These are phyloP conservation scores for Cyrtodaria siliqua DNA, from an alignment of 2,888 invertebrate genomes.

Conservation along the genomic window DNA sequence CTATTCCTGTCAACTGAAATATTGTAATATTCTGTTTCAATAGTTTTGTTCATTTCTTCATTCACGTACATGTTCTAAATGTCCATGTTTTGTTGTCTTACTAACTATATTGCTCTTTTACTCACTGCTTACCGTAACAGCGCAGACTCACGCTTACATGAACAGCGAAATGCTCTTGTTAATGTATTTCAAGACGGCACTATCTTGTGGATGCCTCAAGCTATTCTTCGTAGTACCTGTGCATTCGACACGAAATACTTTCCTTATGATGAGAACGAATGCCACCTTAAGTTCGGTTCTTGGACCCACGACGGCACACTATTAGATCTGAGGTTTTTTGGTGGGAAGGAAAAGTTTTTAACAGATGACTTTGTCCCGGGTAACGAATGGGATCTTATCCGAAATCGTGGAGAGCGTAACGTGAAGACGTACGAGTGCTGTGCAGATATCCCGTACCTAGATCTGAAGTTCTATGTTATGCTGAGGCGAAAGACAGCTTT, in stretches of 20 bases:
- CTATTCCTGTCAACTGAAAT: no score
- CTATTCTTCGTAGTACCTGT: slow-evolving; percentile 85
- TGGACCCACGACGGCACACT: slow-evolving; percentile 85
- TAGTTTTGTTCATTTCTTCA: no score
- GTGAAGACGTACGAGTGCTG: slow-evolving; percentile 84
- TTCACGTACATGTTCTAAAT: no score
- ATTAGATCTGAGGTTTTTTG: slow-evolving; percentile 77
- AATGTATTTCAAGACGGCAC: slow-evolving; percentile 80
- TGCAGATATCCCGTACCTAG: slow-evolving; percentile 82
- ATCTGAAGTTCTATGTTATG: slow-evolving; percentile 82
- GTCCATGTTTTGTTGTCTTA: no score
- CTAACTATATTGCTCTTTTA: no score
- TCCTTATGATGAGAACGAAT: slow-evolving; percentile 85
- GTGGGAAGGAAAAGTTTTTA: slow-evolving; percentile 71
- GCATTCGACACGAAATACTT: slow-evolving; percentile 85
- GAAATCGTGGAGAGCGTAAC: slow-evolving; percentile 79
- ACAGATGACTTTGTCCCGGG: slow-evolving; percentile 82
- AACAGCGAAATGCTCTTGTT: slow-evolving; percentile 84
- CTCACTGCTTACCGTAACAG: slow-evolving; percentile 66
- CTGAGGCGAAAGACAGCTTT: slow-evolving; percentile 82
- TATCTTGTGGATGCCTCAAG: slow-evolving; percentile 82
- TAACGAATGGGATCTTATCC: slow-evolving; percentile 85
- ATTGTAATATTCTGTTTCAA: no score
- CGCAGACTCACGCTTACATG: slow-evolving; percentile 85
- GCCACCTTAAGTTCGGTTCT: slow-evolving; percentile 85